Percentiles rank a stretch among this genome's conserved stretches.
Conservation (phyloP, 1,140 invertebrate genomes). For the Triops cancriformis region DNA sequence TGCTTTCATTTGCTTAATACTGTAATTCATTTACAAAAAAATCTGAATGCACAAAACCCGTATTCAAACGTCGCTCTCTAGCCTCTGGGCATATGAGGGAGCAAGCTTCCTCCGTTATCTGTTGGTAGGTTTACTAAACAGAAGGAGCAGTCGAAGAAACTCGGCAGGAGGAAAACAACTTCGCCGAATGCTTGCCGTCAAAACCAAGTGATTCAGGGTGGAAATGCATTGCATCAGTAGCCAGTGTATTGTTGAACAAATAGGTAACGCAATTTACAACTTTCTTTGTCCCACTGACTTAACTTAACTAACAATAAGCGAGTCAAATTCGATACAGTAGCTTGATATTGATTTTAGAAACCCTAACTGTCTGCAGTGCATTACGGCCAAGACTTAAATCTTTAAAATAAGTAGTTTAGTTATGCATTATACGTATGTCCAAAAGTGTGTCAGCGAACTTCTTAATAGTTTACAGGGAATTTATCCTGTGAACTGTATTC, state of each 20-base stretch:
- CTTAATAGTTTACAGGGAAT: no score
- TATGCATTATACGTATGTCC: no score
- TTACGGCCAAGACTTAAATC: neutral
- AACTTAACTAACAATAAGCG: no score
- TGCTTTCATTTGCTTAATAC: no score
- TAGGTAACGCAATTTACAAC: neutral
- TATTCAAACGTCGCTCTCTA: neutral
- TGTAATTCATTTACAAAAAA: no score
- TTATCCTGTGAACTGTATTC: no score
- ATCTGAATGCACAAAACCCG: neutral
- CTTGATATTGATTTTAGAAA: neutral
- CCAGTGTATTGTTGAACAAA: neutral
- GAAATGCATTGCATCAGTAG: neutral
- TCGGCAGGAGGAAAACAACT: neutral
- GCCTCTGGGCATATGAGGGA: neutral
- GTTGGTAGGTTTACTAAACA: neutral
- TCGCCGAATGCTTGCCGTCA: neutral
- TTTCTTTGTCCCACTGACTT: no score
- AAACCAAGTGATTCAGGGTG: neutral
- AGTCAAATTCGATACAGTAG: neutral
- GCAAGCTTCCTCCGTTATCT: neutral
- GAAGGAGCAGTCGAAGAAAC: neutral
- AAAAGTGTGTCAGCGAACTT: no score
- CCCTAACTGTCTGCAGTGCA: no score
- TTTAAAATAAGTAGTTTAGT: neutral